phyloP scores from a whole-genome alignment of 1,140 invertebrate species.

The Gonatopus flavifemur region DNA sequence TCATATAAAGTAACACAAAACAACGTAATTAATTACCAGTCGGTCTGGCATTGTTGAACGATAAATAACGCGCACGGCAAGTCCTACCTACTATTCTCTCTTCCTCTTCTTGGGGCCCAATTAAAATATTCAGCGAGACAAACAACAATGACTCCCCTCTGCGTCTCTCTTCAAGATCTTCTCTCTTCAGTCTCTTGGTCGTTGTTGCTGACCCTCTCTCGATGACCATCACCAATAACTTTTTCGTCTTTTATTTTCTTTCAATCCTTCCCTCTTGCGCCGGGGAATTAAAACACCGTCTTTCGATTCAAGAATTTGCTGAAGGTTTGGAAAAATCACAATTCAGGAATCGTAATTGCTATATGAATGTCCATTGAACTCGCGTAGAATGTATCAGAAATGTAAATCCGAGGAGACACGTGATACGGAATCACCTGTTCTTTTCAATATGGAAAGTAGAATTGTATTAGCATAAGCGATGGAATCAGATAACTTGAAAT shows the following conservation, averaged over 20 bases:
- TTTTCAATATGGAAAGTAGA: too few relatives aligned
- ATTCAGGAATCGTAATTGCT: background rate
- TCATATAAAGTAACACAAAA: conserved; percentile 59
- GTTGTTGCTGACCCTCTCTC: conserved; percentile 13
- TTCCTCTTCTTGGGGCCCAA: too few relatives aligned
- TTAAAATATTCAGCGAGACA: conserved; percentile 60
- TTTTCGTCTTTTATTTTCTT: conserved; percentile 4
- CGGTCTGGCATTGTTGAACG: conserved; percentile 54
- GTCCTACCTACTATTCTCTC: too few relatives aligned
- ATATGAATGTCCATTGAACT: background rate
- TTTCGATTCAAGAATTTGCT: background rate
- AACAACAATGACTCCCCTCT: conserved; percentile 53
- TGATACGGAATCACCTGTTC: background rate
- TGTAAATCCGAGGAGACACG: background rate
- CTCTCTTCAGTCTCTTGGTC: conserved; percentile 13
- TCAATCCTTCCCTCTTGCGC: conserved; percentile 5
- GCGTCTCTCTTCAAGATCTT: conserved; percentile 9
- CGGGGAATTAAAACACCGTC: background rate
- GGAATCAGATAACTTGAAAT: too few relatives aligned
- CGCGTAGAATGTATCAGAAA: background rate
- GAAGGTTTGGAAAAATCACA: background rate
- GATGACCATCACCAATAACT: too few relatives aligned
- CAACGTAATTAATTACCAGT: conserved; percentile 59
- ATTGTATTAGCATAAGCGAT: too few relatives aligned
- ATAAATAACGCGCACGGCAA: conserved; percentile 54